Evolutionary conservation across 2,888 invertebrate genomes (phyloP).

Genomic region (Trichopria drosophilae): DNA sequence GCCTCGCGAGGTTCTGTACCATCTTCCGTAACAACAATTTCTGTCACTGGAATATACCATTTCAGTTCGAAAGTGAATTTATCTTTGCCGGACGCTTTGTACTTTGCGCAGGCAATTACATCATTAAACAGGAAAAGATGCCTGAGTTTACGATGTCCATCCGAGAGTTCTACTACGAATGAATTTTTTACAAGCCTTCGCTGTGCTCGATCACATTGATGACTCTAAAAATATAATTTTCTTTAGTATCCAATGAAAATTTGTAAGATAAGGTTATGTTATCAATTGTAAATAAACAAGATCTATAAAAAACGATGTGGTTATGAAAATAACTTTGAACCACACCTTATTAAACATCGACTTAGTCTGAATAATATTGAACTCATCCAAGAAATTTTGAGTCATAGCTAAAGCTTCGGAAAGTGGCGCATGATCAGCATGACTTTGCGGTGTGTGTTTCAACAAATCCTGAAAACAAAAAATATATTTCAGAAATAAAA

Average conservation of each 20-base stretch:
- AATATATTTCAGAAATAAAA: neutral
- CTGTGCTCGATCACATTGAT: slow-evolving; percentile 79
- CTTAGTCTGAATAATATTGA: slow-evolving; percentile 83
- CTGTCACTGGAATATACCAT: slow-evolving; percentile 88
- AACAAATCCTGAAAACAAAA: slow-evolving; percentile 68
- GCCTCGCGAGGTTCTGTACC: slow-evolving; percentile 72
- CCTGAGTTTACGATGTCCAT: slow-evolving; percentile 84
- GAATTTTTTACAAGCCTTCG: slow-evolving; percentile 91
- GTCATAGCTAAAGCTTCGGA: slow-evolving; percentile 83
- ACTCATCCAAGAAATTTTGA: slow-evolving; percentile 87
- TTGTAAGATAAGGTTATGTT: no score
- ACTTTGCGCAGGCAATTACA: slow-evolving; percentile 92
- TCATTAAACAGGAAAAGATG: slow-evolving; percentile 94
- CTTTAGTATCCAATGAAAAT: neutral
- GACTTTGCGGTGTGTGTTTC: slow-evolving; percentile 76
- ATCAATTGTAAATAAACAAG: neutral
- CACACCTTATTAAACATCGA: slow-evolving; percentile 74
- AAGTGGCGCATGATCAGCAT: slow-evolving; percentile 78
- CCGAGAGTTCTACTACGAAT: slow-evolving; percentile 88
- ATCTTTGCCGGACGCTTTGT: slow-evolving; percentile 84
- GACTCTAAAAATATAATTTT: slow-evolving; percentile 62
- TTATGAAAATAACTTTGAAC: neutral
- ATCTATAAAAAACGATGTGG: neutral
- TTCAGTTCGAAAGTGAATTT: slow-evolving; percentile 90
- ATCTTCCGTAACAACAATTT: slow-evolving; percentile 76